Percentiles rank a stretch among this genome's conserved stretches.
Conservation (phyloP, 2,888 invertebrate species). For the Metopia argyrocephala region DNA sequence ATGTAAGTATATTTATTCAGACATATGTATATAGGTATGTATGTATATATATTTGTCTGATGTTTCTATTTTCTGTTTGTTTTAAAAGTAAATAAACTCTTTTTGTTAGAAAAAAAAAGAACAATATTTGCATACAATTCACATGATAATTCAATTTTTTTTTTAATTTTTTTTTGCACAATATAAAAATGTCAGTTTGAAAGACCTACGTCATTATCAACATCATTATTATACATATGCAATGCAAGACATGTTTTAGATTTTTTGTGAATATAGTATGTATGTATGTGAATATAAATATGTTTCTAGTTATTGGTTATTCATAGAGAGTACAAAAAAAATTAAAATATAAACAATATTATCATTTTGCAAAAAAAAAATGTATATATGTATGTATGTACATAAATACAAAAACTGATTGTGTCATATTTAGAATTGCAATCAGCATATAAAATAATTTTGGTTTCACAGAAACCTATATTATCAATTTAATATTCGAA, state of each 20-base stretch:
- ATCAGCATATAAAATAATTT: too few relatives aligned
- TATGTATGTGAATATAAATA: background rate
- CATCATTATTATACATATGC: conserved; percentile 14
- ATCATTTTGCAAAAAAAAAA: too few relatives aligned
- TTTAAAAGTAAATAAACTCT: conserved; percentile 46
- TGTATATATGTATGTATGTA: too few relatives aligned
- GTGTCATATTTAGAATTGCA: too few relatives aligned
- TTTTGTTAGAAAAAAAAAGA: conserved; percentile 20
- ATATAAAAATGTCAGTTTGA: conserved; percentile 51
- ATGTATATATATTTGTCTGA: background rate
- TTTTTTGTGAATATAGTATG: conserved; percentile 10
- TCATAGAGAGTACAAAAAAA: too few relatives aligned
- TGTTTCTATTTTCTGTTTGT: background rate
- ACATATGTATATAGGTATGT: background rate
- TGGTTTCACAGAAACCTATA: too few relatives aligned
- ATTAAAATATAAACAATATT: too few relatives aligned
- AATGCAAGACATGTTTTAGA: conserved; percentile 51
- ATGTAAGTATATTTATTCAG: background rate
- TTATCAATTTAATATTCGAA: too few relatives aligned
- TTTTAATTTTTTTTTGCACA: conserved; percentile 16
- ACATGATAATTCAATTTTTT: conserved; percentile 29
- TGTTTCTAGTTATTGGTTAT: conserved; percentile 26
- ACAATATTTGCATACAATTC: conserved; percentile 49
- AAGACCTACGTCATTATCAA: conserved; percentile 42
- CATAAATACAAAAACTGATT: too few relatives aligned